Percentiles rank a stretch among this genome's conserved stretches.
These are phyloP conservation scores for Peromyscus nudipes DNA, from an alignment of 2,797 vertebrate species.

Conservation along the genomic window DNA sequence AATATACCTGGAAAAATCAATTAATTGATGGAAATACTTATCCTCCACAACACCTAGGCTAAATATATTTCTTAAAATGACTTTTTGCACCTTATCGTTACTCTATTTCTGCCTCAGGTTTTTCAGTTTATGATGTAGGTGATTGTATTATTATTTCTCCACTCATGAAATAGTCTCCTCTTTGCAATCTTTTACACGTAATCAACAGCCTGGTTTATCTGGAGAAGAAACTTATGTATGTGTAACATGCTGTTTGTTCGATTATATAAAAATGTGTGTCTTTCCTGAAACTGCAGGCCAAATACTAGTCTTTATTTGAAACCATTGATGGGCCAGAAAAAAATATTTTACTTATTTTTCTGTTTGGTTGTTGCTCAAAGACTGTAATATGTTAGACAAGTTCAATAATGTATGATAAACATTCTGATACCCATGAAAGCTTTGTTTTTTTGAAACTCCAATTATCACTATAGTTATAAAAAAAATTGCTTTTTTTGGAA, in stretches of 20 bases:
- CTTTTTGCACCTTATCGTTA: neutral
- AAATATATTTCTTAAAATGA: slow-evolving; percentile 14
- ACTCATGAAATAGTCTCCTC: neutral
- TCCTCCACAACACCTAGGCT: neutral
- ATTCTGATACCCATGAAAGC: neutral
- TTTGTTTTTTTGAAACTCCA: slow-evolving; percentile 17
- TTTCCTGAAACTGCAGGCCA: neutral
- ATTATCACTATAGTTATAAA: neutral
- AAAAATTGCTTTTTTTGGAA: neutral
- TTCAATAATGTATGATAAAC: neutral
- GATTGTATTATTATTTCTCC: neutral
- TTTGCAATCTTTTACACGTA: slow-evolving; percentile 18
- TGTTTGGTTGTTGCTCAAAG: neutral
- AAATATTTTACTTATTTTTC: neutral
- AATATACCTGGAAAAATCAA: neutral
- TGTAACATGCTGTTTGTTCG: neutral
- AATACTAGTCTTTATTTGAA: neutral
- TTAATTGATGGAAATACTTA: slow-evolving; percentile 5
- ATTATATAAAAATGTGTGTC: neutral
- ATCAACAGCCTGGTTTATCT: neutral
- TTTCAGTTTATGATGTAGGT: neutral
- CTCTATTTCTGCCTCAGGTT: neutral
- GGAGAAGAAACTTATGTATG: neutral
- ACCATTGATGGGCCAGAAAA: neutral
- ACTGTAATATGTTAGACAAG: neutral